Base-by-base conservation (phyloP, 2,888 invertebrate genomes). In the Apotomis turbidana region DNA sequence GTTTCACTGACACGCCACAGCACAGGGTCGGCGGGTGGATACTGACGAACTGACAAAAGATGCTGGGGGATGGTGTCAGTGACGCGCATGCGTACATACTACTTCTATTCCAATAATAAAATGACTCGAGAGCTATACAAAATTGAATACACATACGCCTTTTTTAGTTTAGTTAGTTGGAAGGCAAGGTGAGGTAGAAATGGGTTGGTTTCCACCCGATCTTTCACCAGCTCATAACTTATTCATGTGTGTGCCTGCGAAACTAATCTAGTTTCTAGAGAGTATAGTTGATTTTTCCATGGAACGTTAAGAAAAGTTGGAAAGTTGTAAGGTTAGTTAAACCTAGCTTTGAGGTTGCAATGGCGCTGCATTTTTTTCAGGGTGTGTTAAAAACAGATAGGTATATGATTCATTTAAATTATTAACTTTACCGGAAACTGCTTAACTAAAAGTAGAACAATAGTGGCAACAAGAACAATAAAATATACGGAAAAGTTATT, bases 21-120 rank as follows among this genome's bases (percentile, higher is more conserved):
- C 41, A 68, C 71, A 68, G 44, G 67, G 49, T 51, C 49, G 49
- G 38, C 1, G 38, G 57, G 38, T 27, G 41, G 61, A 10, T 27
- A 57, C 38, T 13, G 55, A 27, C 15, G 27, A 12, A 71, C 71
- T 71, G 71, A 68, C 64, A 59, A 70, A 64, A 71, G 71, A 67
- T 67, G 49, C 71, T 62, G 57, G 67, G 71, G 46, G 61, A 52
- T 5, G 61, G 44, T 61, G 55, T 57, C 55, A 68, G 13, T 62
- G 54, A 44, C 12, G 13, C 70, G 62, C 71, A 71, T 71, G 71
- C 71, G 71, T 15, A 5, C 5, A 51, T 27, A 13, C 9, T 41
- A 10, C 52, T 41, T n/a, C 12, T 15, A n/a, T 4, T 10, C 54
- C 44, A 55, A 10, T 49, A 12, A 15, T 9, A 10, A 63, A 63